Conservation (phyloP, 2,113 vertebrate species). For the Cinclus cinclus region DNA sequence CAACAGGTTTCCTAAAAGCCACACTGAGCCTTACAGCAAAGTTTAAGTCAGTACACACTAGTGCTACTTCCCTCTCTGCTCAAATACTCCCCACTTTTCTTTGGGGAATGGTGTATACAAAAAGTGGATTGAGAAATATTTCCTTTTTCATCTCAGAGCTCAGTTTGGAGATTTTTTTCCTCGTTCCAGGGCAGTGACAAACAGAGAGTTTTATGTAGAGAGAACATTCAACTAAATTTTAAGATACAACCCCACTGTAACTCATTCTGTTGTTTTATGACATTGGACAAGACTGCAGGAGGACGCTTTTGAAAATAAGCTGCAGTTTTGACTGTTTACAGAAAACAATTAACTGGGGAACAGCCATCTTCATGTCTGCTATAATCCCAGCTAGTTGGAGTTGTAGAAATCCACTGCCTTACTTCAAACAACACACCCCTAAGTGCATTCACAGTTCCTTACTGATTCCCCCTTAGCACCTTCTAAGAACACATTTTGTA, state of each 20-base stretch:
- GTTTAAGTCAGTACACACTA: neutral
- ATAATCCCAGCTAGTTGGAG: neutral
- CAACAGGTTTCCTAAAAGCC: neutral
- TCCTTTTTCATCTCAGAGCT: neutral
- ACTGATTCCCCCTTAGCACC: neutral
- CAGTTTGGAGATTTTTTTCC: neutral
- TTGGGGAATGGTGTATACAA: neutral
- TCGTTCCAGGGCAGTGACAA: neutral
- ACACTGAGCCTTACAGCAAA: neutral
- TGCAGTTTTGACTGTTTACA: neutral
- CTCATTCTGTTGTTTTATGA: neutral
- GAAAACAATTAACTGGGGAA: neutral
- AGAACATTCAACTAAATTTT: neutral
- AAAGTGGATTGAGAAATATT: neutral
- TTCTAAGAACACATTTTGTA: neutral
- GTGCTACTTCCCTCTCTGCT: neutral
- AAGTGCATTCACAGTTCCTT: neutral
- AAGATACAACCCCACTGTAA: neutral
- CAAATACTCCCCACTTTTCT: neutral
- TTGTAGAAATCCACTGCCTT: neutral
- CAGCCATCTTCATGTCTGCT: neutral
- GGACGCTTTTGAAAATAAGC: neutral
- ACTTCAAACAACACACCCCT: neutral
- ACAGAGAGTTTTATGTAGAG: rapidly evolving
- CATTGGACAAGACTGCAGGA: neutral